Evolutionary conservation across 2,888 invertebrate species (phyloP), one percentile per base, ranked within the genome.

Genomic region (Pardosa pseudoannulata): DNA sequence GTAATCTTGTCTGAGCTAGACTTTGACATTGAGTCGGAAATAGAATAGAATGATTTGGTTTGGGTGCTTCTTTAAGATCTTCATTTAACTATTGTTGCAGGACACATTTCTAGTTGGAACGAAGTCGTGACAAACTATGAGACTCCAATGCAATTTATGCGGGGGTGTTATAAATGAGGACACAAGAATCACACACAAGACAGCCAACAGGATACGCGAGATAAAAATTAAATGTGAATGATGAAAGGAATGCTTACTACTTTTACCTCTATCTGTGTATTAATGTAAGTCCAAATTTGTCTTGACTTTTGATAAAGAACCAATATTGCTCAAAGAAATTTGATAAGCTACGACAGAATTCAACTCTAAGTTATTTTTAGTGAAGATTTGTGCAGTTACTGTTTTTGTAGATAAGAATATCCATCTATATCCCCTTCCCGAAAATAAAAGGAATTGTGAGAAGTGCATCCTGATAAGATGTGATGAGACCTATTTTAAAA

Each of bases 161-260:
- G 70, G 23, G 70, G 70, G 70, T 41, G 41, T 27, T 70, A 36
- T 41, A 36, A 70, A 70, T 41, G 41, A 70, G 70, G 70, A 41
- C 23, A n/a, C 16, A n/a, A 70, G 70, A 0, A 70, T 70, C 70
- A 70, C 27, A 27, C 28, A 27, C 41, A 16, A 27, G 13, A 41
- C 9, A 36, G 16, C 23, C 36, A 68, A 68, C 68, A 68, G 68
- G 68, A 68, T 68, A 11, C 16, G n/a, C 7, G 16, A 16, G 46
- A 16, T 13, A 16, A 46, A 46, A 62, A 28, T 23, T 9, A 27
- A 62, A 62, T 62, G 19, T 16, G 16, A 16, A 46, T 9, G 68
- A 36, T 27, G 36, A 68, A 23, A 68, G 28, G 11, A 46, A 46
- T 46, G 46, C 2, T 2, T 6, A 46, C 16, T 16, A 16, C 16